phyloP scores from a whole-genome alignment of 2,113 vertebrate species.

The Aphyosemion australe region DNA sequence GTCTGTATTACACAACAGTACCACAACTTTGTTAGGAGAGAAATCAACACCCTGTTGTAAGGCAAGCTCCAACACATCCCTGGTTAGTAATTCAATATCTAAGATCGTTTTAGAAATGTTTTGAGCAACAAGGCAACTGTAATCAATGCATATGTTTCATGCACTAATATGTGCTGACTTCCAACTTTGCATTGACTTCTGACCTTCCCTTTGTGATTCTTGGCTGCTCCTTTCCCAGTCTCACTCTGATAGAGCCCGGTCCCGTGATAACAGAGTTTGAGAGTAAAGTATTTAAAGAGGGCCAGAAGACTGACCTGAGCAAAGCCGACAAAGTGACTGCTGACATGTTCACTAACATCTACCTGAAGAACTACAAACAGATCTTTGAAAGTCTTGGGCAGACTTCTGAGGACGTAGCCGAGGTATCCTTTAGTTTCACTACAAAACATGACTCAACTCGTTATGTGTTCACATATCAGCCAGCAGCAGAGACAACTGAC shows the following conservation, averaged over 20 bases:
- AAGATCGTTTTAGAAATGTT: no score
- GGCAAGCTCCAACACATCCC: no score
- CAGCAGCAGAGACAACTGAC: background rate
- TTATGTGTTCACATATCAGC: background rate
- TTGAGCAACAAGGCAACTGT: no score
- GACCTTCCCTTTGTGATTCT: background rate
- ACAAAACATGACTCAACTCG: background rate
- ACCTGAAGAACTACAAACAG: conserved; percentile 85
- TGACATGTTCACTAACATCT: conserved; percentile 86
- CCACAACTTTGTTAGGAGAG: no score
- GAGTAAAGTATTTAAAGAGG: conserved; percentile 84
- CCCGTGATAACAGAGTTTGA: conserved; percentile 87
- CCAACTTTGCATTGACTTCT: background rate
- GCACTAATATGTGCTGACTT: no score
- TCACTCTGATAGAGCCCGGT: conserved; percentile 85
- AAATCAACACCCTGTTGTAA: no score
- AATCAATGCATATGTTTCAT: no score
- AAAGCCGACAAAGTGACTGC: conserved; percentile 83
- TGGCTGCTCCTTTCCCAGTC: conserved; percentile 55
- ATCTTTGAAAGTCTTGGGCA: conserved; percentile 86
- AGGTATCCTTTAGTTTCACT: conserved; percentile 69
- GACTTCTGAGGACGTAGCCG: conserved; percentile 83
- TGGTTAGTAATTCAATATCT: no score
- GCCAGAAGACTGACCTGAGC: conserved; percentile 85
- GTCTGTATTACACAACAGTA: no score